These are phyloP conservation scores for Equus przewalskii DNA, from an alignment of 2,113 vertebrate species.

Conservation along the genomic window DNA sequence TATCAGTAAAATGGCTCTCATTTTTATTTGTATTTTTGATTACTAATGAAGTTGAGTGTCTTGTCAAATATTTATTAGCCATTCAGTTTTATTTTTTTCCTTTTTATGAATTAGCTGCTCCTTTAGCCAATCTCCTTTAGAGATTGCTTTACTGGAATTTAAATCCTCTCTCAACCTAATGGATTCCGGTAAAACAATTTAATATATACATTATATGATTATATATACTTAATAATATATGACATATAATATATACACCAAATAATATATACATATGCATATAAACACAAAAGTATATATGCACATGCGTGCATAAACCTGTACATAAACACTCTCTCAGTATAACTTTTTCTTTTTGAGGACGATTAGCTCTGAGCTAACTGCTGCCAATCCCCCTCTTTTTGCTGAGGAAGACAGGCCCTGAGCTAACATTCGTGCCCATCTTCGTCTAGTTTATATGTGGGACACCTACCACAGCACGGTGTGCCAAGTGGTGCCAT, in stretches of 20 bases:
- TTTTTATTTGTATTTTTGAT: constrained; percentile 2
- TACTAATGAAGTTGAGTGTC: not conserved
- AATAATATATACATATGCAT: not conserved
- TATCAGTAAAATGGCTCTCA: not conserved
- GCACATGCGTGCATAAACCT: fast-evolving
- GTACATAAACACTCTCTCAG: not conserved
- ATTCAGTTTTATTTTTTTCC: not conserved
- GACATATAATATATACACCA: not conserved
- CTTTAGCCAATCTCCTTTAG: not conserved
- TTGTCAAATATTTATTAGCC: not conserved
- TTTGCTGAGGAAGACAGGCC: too few relatives aligned
- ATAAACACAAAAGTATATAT: not conserved
- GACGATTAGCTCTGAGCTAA: too few relatives aligned
- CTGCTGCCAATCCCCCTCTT: too few relatives aligned
- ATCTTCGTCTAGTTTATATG: too few relatives aligned
- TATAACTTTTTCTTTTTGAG: not conserved
- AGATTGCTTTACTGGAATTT: not conserved
- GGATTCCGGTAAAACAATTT: not conserved
- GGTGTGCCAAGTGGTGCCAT: too few relatives aligned
- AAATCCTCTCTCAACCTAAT: constrained; percentile 11
- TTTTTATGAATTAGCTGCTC: not conserved
- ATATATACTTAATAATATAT: not conserved
- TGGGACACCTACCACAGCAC: too few relatives aligned
- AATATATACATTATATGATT: not conserved
- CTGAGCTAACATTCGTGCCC: too few relatives aligned